Evolutionary conservation across 37 sponge, comb jelly and placozoan genomes (phyloP).

Genomic region (Halichondria panicea): DNA sequence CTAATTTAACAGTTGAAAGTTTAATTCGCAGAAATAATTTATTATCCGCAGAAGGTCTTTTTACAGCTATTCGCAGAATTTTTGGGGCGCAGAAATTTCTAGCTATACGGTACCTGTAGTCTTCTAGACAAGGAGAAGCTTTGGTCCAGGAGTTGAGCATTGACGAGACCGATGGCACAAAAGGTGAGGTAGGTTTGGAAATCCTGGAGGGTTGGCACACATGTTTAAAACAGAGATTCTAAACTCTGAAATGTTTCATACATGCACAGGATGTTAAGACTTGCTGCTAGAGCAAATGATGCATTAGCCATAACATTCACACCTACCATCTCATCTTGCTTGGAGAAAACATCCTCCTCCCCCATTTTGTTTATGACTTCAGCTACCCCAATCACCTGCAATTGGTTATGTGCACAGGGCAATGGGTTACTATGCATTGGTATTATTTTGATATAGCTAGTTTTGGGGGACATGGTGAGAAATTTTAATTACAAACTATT

Average conservation of each 20-base stretch:
- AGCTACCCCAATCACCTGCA: conserved; percentile 91
- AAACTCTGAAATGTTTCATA: too few relatives aligned
- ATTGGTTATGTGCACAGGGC: background rate
- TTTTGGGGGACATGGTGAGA: background rate
- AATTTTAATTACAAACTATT: background rate
- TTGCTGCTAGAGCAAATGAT: background rate
- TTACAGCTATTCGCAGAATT: too few relatives aligned
- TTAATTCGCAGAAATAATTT: too few relatives aligned
- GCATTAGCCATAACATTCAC: background rate
- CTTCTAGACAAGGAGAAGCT: conserved; percentile 31
- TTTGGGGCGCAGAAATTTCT: too few relatives aligned
- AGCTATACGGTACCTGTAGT: conserved; percentile 43
- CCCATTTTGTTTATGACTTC: conserved; percentile 92
- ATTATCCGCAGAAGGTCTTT: too few relatives aligned
- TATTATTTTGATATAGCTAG: background rate
- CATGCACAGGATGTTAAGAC: too few relatives aligned
- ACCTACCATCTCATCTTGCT: conserved; percentile 72
- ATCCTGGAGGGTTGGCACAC: too few relatives aligned
- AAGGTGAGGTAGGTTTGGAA: conserved; percentile 87
- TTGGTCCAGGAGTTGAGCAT: conserved; percentile 77
- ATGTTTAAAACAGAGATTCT: too few relatives aligned
- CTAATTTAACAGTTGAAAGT: conserved; percentile 9
- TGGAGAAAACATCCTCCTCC: conserved; percentile 55
- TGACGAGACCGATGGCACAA: conserved; percentile 86
- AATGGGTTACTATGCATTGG: background rate